These are phyloP conservation scores for Balearica regulorum DNA, from an alignment of 2,797 vertebrate genomes.

Conservation along the genomic window DNA sequence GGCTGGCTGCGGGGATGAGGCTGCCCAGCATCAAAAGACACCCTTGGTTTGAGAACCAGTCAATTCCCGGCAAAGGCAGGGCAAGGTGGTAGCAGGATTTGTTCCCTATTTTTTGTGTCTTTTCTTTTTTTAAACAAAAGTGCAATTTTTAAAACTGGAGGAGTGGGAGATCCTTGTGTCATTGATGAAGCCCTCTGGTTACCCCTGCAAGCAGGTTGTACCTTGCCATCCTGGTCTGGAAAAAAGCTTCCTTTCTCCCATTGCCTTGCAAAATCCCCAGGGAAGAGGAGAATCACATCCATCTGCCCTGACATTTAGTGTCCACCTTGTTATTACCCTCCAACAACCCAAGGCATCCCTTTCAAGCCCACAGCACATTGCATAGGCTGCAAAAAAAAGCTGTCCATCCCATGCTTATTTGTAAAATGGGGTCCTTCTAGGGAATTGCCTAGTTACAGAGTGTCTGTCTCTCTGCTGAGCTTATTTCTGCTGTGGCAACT, in stretches of 20 bases:
- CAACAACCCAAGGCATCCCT: neutral
- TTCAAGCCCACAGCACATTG: neutral
- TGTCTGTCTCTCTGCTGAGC: neutral
- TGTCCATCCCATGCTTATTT: neutral
- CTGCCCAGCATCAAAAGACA: neutral
- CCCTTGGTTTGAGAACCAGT: neutral
- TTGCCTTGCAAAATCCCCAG: neutral
- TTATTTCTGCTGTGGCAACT: neutral
- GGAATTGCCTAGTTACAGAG: neutral
- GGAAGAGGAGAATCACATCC: neutral
- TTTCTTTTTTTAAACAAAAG: neutral
- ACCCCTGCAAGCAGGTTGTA: neutral
- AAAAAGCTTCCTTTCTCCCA: neutral
- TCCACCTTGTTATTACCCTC: neutral
- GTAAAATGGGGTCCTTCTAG: neutral
- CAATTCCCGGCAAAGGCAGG: neutral
- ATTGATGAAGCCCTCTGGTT: neutral
- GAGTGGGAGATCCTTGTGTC: neutral
- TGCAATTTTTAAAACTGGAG: neutral
- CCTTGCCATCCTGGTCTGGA: neutral
- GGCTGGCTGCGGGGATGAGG: neutral
- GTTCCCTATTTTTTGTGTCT: neutral
- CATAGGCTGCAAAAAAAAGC: neutral
- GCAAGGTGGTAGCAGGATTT: neutral
- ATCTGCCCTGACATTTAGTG: neutral